Evolutionary conservation across 2,797 vertebrate species (phyloP).

Genomic region (Phalanger gymnotis): DNA sequence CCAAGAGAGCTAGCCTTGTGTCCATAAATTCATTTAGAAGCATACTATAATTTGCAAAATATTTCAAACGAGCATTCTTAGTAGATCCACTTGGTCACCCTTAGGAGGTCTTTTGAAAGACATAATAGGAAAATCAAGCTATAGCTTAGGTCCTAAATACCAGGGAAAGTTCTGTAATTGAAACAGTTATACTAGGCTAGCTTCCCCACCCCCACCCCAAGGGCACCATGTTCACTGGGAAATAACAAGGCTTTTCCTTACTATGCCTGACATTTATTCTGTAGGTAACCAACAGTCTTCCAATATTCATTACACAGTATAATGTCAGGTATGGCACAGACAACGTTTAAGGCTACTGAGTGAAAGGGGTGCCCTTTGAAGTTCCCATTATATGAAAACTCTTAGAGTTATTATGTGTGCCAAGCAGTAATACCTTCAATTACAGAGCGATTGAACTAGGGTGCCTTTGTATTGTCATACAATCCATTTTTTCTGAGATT

Average conservation of each 20-base stretch:
- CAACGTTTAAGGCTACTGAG: background rate
- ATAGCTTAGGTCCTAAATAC: constrained; percentile 4
- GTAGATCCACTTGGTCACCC: constrained; percentile 35
- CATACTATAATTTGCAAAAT: constrained; percentile 27
- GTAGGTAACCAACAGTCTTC: constrained; percentile 21
- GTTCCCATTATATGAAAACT: background rate
- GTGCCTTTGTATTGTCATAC: constrained; percentile 54
- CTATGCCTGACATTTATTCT: constrained; percentile 53
- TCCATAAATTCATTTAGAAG: constrained; percentile 30
- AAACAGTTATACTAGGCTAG: background rate
- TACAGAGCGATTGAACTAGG: constrained; percentile 31
- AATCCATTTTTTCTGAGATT: constrained; percentile 22
- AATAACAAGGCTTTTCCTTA: constrained; percentile 33
- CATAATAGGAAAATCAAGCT: constrained; percentile 37
- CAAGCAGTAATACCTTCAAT: constrained; percentile 36
- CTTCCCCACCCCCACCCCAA: background rate
- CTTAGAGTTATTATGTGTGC: background rate
- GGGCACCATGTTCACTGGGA: constrained; percentile 28
- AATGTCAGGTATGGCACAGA: constrained; percentile 57
- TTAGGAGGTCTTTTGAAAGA: constrained; percentile 36
- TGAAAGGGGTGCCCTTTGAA: constrained; percentile 52
- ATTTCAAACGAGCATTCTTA: constrained; percentile 44
- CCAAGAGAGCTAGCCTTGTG: constrained; percentile 27
- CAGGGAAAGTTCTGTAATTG: constrained; percentile 17
- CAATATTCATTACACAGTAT: constrained; percentile 45